Evolutionary conservation across 1,140 invertebrate species (phyloP), one percentile per base, ranked within the genome.

Genomic region (Nixonia krombeini): DNA sequence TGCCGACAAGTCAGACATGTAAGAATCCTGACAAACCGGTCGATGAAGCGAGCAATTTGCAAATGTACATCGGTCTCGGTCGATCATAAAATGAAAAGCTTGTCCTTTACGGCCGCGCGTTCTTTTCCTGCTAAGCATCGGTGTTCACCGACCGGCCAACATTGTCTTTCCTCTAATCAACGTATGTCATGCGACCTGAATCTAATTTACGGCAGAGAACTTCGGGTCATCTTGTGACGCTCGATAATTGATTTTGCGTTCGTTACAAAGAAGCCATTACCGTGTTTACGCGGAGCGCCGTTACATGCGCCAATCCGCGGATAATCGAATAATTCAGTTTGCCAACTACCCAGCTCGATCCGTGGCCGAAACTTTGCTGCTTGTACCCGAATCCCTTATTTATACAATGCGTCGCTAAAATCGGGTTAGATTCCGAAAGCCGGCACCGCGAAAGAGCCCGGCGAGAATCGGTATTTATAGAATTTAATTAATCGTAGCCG

Each of bases 101-200:
- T 29, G 2, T 28, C 23, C 26, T 29, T 17, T 37, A 12, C 8
- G 29, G 29, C 10, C 29, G 29, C 8, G 9, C 8, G 29, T 31
- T 9, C 9, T 12, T 31, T 9, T 21, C 6, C 21, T 21, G 21
- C 21, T 21, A 21, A 21, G 21, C 29, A 26, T 26, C 25, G 25
- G 9, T n/a, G n/a, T n/a, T n/a, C 25, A 26, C 25, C 9, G 25
- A 26, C 25, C 9, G 4, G 25, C 25, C n/a, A n/a, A 21, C 29
- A 12, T 12, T 31, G 29, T 31, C 29, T n/a, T n/a, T 53, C 51
- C 58, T 58, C 67, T 75, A 79, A 79, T 79, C 75, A 75, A 67
- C 59, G 62, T 67, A 72, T 73, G 55, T 67, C 59, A 73, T 70
- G 59, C 57, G 70, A 46, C 31, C 44, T 26, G 61, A 71, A 74